Base-by-base conservation (phyloP, 1,140 invertebrate genomes). In the Neuroterus valhalla region DNA sequence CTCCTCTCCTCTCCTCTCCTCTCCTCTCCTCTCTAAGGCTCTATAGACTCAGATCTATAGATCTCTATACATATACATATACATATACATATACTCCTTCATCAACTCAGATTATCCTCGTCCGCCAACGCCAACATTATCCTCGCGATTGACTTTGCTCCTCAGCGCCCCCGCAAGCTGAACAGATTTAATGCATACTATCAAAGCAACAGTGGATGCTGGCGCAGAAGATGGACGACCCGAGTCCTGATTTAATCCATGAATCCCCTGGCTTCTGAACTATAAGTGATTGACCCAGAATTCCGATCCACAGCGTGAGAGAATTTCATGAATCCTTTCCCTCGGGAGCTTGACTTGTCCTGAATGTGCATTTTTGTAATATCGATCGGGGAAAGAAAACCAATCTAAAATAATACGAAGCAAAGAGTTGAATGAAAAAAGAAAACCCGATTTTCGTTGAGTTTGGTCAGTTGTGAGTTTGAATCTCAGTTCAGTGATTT, bases 1-100 rank as follows among this genome's bases (percentile, higher is more conserved):
- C 75, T 79, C 78, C 77, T 79, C 68, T 72, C 66, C 71, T 71
- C 55, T 70, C 62, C n/a, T n/a, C n/a, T n/a, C n/a, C n/a, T n/a
- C n/a, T n/a, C n/a, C n/a, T n/a, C n/a, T n/a, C n/a, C n/a, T n/a
- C n/a, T n/a, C n/a, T n/a, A n/a, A n/a, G n/a, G n/a, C n/a, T n/a
- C n/a, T n/a, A n/a, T n/a, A n/a, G n/a, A n/a, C n/a, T n/a, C n/a
- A n/a, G n/a, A n/a, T n/a, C n/a, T n/a, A n/a, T n/a, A n/a, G n/a
- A n/a, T n/a, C n/a, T n/a, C n/a, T n/a, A n/a, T n/a, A n/a, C n/a
- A n/a, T n/a, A n/a, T n/a, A n/a, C n/a, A n/a, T n/a, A 67, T 19
- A 70, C 62, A 62, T 79, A 43, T 75, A 62, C 72, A 67, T 38
- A 6, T 17, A n/a, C 42, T 26, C 66, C 72, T 17, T 6, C 2